Conservation (phyloP, 2,797 vertebrate species). For the Hozukius guyotensis region DNA sequence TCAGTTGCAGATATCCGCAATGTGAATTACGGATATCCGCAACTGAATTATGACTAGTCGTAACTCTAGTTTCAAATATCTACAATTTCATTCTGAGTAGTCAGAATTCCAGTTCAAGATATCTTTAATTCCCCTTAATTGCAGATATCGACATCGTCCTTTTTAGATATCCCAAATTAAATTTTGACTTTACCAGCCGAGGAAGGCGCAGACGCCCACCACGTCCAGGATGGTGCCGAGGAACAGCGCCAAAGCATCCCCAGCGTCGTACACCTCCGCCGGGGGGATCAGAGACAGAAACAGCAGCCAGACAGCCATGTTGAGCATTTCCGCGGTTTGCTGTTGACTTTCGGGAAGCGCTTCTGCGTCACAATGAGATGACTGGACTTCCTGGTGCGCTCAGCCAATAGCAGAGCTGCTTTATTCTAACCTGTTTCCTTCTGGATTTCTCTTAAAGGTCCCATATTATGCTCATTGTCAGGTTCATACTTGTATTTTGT, state of each 20-base stretch:
- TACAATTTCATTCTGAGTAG: too few species aligned
- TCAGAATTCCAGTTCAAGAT: too few species aligned
- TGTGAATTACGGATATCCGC: too few species aligned
- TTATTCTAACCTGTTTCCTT: not conserved
- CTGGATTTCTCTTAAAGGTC: not conserved
- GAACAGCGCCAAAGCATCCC: conserved; percentile 89
- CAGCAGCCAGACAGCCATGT: conserved; percentile 82
- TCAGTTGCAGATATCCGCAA: too few species aligned
- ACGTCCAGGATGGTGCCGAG: conserved; percentile 83
- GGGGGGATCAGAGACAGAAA: conserved; percentile 79
- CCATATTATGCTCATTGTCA: too few species aligned
- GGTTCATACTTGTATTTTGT: too few species aligned
- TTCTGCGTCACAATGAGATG: conserved; percentile 68
- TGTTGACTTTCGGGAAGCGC: not conserved
- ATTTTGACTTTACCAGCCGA: conserved; percentile 86
- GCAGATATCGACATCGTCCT: too few species aligned
- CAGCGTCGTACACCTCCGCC: conserved; percentile 89
- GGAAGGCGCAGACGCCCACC: conserved; percentile 89
- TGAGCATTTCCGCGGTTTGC: conserved; percentile 46
- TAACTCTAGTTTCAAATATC: too few species aligned
- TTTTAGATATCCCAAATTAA: too few species aligned
- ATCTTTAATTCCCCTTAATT: too few species aligned
- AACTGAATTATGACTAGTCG: too few species aligned
- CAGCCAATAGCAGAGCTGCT: conserved; percentile 67
- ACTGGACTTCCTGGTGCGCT: conserved; percentile 73